Conservation (phyloP, 2,888 invertebrate genomes). For the Trichogramma evanescens region DNA sequence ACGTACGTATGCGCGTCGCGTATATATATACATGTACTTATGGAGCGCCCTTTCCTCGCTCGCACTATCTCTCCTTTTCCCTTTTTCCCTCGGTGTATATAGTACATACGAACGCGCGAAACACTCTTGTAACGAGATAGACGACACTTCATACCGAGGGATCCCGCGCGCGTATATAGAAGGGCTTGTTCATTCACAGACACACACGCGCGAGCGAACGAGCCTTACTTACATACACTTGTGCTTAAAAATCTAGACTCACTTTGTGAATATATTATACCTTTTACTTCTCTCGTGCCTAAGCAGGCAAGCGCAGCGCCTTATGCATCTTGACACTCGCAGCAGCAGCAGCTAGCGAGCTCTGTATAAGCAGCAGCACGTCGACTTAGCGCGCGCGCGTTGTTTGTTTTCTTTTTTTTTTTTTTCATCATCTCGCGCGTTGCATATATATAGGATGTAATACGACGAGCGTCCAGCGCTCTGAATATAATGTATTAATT, state of each 20-base stretch:
- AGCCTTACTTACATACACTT: neutral
- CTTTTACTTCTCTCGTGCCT: neutral
- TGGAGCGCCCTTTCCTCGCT: constrained; percentile 17
- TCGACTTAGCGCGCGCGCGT: neutral
- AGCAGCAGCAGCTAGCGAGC: neutral
- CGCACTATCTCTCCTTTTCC: constrained; percentile 1
- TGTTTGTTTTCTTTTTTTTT: neutral
- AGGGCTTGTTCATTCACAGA: too few relatives aligned
- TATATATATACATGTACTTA: too few relatives aligned
- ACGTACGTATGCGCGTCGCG: too few relatives aligned
- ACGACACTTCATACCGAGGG: constrained; percentile 20
- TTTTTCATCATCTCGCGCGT: neutral
- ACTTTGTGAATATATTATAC: constrained; percentile 18
- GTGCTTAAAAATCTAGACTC: neutral
- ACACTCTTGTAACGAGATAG: constrained; percentile 21
- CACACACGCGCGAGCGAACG: too few relatives aligned
- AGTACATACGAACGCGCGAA: too few relatives aligned
- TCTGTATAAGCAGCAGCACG: neutral
- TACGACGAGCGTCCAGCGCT: too few relatives aligned
- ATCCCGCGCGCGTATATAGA: neutral
- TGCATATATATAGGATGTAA: too few relatives aligned
- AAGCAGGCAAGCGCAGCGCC: neutral
- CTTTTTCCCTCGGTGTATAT: constrained; percentile 6
- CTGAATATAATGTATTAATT: too few relatives aligned
- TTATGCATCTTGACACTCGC: constrained; percentile 4